Conservation (phyloP, 2,113 vertebrate genomes). For the Monarcha castaneiventris region DNA sequence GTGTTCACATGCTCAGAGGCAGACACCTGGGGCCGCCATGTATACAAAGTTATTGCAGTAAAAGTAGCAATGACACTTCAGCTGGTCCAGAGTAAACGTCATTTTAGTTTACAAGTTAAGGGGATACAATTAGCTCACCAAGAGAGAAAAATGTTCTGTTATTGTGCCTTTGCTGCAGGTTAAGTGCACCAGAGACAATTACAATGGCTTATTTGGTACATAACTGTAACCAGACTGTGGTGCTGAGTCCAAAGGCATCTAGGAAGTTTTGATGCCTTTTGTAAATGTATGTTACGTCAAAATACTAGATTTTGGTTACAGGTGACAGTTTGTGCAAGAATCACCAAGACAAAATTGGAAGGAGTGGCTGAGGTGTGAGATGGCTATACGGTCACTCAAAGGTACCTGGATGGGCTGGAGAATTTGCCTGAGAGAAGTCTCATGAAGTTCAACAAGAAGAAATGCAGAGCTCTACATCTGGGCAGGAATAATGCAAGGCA, state of each 20-base stretch:
- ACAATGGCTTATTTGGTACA: neutral
- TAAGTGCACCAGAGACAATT: neutral
- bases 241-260: neutral
- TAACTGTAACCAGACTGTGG: neutral
- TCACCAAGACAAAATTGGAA: neutral
- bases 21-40: neutral
- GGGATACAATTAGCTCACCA: neutral
- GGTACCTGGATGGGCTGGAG: neutral
- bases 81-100: neutral
- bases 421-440: neutral
- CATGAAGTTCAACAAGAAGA: neutral
- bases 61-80: neutral
- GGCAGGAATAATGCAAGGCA: neutral
- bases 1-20: neutral
- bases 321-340: neutral
- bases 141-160: neutral
- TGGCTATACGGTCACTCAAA: neutral
- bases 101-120: neutral
- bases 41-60: neutral
- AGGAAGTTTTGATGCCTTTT: neutral
- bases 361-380: neutral
- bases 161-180: neutral
- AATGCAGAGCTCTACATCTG: neutral
- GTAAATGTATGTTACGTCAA: neutral
- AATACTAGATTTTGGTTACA: neutral